These are phyloP conservation scores for Reinhardtius hippoglossoides DNA, from an alignment of 2,113 vertebrate genomes.

Conservation along the genomic window DNA sequence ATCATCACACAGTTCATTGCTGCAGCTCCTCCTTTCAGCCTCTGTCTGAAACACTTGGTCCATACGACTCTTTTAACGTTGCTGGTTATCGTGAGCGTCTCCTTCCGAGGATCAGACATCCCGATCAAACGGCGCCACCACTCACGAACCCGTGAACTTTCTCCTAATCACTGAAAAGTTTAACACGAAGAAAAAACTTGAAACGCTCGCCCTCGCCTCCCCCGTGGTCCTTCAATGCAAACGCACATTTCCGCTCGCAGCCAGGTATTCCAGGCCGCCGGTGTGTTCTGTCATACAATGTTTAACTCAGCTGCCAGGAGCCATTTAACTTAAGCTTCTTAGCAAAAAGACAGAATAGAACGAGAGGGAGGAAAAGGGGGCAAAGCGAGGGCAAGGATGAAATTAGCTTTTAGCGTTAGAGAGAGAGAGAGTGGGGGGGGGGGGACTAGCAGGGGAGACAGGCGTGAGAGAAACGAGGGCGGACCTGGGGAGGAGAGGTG, in stretches of 20 bases:
- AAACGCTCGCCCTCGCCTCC: no score
- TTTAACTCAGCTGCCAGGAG: slow-evolving; percentile 64
- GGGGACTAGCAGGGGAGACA: background rate
- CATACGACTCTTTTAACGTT: background rate
- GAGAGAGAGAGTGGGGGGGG: background rate
- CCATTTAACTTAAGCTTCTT: slow-evolving; percentile 70
- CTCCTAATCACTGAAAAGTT: no score
- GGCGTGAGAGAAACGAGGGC: slow-evolving; percentile 33
- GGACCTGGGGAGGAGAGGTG: slow-evolving; percentile 36
- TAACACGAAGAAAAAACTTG: no score
- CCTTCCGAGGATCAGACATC: background rate
- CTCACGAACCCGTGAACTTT: no score
- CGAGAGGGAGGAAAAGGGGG: slow-evolving; percentile 48
- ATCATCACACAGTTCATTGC: no score
- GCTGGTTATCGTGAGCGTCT: slow-evolving; percentile 1
- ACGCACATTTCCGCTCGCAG: slow-evolving; percentile 18
- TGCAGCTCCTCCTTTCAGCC: slow-evolving; percentile 1
- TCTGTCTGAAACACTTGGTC: background rate
- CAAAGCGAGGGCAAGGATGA: slow-evolving; percentile 44
- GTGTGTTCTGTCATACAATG: slow-evolving; percentile 57
- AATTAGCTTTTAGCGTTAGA: slow-evolving; percentile 50
- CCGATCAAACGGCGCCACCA: no score
- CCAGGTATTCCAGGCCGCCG: slow-evolving; percentile 36
- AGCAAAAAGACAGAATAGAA: slow-evolving; percentile 56
- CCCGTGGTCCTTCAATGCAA: slow-evolving; percentile 11